phyloP scores from a whole-genome alignment of 2,113 vertebrate species.

The Gopherus evgoodei region DNA sequence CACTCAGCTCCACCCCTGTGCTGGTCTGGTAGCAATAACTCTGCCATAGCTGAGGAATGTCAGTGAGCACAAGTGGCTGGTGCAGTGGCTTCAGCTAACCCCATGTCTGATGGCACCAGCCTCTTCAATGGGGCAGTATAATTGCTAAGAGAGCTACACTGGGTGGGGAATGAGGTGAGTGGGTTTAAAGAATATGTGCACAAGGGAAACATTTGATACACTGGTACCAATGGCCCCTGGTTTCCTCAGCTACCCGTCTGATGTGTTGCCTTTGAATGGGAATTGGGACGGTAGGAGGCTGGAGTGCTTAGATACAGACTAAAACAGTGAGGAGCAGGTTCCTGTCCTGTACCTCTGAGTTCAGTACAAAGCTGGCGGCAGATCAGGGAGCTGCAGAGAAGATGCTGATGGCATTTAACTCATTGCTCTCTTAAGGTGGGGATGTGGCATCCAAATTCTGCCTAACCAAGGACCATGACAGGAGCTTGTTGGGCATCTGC shows the following conservation, averaged over 20 bases:
- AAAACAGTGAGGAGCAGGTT: background rate
- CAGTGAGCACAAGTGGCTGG: background rate
- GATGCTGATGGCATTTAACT: background rate
- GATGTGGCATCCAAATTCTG: background rate
- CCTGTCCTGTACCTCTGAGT: background rate
- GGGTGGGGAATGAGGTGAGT: background rate
- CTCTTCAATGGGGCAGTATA: background rate
- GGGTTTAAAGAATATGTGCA: background rate
- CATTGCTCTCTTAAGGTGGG: accelerated
- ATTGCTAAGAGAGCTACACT: background rate
- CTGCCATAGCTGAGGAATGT: background rate
- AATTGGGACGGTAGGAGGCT: no score
- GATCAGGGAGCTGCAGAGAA: accelerated
- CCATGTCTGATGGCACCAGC: background rate
- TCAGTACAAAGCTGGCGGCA: background rate
- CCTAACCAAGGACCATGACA: background rate
- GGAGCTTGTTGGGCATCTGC: background rate
- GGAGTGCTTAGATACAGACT: background rate
- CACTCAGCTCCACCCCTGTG: background rate
- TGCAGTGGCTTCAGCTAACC: background rate
- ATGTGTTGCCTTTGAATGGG: background rate
- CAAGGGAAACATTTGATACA: background rate
- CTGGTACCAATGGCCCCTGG: background rate
- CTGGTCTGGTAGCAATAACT: background rate
- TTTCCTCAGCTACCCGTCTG: background rate